These are phyloP conservation scores for Apodemia zela DNA, from an alignment of 2,888 invertebrate species.

Conservation along the genomic window DNA sequence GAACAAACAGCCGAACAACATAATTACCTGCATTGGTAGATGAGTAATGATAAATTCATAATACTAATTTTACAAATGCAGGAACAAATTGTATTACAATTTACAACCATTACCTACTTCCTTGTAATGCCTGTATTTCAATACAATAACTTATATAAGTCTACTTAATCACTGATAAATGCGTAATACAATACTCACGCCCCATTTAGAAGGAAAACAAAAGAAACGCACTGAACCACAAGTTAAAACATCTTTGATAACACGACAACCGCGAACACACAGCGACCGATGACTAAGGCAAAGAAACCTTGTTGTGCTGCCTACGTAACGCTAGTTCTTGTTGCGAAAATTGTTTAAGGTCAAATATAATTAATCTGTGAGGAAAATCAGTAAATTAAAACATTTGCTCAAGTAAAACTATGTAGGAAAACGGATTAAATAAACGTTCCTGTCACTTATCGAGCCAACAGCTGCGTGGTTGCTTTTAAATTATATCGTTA, in stretches of 20 bases:
- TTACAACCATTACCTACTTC: no score
- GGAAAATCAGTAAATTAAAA: neutral
- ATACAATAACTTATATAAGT: neutral
- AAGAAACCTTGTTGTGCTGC: slow-evolving; percentile 7
- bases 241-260: slow-evolving; percentile 12
- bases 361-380: slow-evolving; percentile 14
- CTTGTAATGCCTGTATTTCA: neutral
- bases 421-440: neutral
- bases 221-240: slow-evolving; percentile 3
- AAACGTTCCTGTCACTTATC: neutral
- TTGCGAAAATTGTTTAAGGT: slow-evolving; percentile 11
- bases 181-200: slow-evolving; percentile 17
- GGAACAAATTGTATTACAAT: no score
- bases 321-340: slow-evolving; percentile 10
- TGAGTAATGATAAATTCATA: neutral
- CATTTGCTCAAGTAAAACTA: neutral
- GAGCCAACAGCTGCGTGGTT: neutral
- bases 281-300: slow-evolving; percentile 1
- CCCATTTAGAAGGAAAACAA: slow-evolving; percentile 18
- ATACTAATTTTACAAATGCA: no score
- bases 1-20: no score
- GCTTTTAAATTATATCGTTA: neutral
- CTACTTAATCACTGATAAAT: neutral
- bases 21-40: no score
- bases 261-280: slow-evolving; percentile 5